Evolutionary conservation across 2,113 vertebrate species (phyloP).

Genomic region (Chloroceryle aenea): DNA sequence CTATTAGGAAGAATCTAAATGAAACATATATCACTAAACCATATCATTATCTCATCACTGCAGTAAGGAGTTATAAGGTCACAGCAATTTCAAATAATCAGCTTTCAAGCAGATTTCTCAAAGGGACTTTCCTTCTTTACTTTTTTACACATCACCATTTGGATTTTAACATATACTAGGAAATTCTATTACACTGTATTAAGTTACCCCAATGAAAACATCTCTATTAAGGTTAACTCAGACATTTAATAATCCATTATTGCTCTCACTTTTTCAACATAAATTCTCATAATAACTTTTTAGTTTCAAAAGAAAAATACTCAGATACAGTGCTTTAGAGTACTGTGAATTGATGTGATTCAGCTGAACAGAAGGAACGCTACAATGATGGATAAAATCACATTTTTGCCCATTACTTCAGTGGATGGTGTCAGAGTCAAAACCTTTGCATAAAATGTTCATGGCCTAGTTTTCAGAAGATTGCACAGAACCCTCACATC

Average conservation of each 20-base stretch:
- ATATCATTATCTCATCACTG: constrained; percentile 9
- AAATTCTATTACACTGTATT: constrained; percentile 45
- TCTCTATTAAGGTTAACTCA: constrained; percentile 36
- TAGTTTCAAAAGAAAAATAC: neutral
- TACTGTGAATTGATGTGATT: neutral
- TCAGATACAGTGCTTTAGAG: neutral
- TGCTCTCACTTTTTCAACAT: constrained; percentile 7
- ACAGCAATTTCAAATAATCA: constrained; percentile 35
- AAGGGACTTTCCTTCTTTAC: constrained; percentile 34
- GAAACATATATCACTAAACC: constrained; percentile 1
- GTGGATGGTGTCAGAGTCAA: neutral
- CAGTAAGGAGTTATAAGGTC: constrained; percentile 18
- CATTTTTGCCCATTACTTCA: neutral
- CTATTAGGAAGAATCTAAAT: constrained; percentile 37
- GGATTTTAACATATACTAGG: constrained; percentile 17
- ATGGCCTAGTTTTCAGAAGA: neutral
- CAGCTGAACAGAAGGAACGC: neutral
- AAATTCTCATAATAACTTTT: constrained; percentile 15
- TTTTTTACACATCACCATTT: constrained; percentile 17
- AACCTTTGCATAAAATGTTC: neutral
- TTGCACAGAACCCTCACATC: neutral
- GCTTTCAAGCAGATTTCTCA: constrained; percentile 2
- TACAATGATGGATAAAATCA: neutral
- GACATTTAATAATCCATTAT: constrained; percentile 67
- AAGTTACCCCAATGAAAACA: constrained; percentile 63